These are phyloP conservation scores for Patagioenas fasciata DNA, from an alignment of 2,113 vertebrate genomes.

Conservation along the genomic window DNA sequence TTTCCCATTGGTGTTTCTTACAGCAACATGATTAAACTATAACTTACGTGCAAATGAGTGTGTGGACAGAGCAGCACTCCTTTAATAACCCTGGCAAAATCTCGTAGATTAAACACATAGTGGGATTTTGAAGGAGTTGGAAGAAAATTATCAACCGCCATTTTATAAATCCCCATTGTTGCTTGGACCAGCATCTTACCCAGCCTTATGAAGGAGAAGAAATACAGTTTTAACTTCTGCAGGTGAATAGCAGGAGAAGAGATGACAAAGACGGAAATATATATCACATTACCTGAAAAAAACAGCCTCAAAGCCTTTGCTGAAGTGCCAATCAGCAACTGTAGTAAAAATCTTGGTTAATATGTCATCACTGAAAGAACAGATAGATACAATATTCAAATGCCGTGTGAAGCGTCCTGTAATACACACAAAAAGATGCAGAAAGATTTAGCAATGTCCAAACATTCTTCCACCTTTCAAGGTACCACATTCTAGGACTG, in stretches of 20 bases:
- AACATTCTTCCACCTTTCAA: background rate
- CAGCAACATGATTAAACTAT: background rate
- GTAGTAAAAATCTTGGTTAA: conserved; percentile 89
- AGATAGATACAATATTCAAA: conserved; percentile 86
- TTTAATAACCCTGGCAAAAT: conserved; percentile 89
- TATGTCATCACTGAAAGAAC: conserved; percentile 86
- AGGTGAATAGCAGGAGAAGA: background rate
- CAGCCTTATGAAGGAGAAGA: conserved; percentile 72
- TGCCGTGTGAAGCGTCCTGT: conserved; percentile 90
- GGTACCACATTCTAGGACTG: background rate
- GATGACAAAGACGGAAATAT: background rate
- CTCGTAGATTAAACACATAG: conserved; percentile 92
- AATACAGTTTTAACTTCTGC: background rate
- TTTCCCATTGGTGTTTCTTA: background rate
- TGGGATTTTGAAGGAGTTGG: conserved; percentile 95
- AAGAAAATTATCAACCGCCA: conserved; percentile 85
- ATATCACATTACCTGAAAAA: conserved; percentile 80
- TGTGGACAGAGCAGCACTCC: conserved; percentile 88
- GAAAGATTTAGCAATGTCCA: background rate
- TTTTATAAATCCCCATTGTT: conserved; percentile 85
- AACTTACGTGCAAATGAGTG: conserved; percentile 86
- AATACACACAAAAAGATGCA: background rate
- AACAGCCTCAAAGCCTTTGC: conserved; percentile 82
- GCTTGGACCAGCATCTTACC: conserved; percentile 89
- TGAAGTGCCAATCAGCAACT: conserved; percentile 90